Percentiles rank a stretch among this genome's conserved stretches.
Conservation (phyloP, 2,888 invertebrate genomes). For the Norana najaformis region DNA sequence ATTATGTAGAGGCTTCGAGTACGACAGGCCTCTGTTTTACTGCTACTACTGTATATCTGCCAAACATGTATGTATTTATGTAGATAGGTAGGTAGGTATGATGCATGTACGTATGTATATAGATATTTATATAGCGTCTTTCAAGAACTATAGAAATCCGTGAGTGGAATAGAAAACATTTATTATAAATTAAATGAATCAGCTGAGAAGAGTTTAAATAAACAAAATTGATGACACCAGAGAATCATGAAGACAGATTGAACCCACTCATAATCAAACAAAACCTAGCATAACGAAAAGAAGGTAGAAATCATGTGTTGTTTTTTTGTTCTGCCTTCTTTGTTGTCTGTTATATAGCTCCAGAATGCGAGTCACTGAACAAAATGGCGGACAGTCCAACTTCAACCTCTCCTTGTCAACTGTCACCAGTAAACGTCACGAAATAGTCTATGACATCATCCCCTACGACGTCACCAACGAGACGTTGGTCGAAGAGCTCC, state of each 20-base stretch:
- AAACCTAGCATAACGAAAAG: not conserved
- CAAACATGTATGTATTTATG: too few relatives aligned
- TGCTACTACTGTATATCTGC: too few relatives aligned
- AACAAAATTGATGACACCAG: not conserved
- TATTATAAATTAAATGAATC: too few relatives aligned
- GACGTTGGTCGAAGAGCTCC: not conserved
- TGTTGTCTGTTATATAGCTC: not conserved
- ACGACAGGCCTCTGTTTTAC: too few relatives aligned
- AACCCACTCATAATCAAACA: not conserved
- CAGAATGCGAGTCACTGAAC: not conserved
- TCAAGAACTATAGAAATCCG: too few relatives aligned
- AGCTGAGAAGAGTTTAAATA: too few relatives aligned
- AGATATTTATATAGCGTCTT: too few relatives aligned
- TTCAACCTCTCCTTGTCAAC: not conserved
- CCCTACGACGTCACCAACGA: not conserved
- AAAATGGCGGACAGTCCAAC: not conserved
- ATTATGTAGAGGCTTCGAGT: too few relatives aligned
- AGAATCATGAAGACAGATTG: not conserved
- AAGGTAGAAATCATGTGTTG: not conserved
- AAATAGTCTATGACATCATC: not conserved
- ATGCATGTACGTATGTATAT: too few relatives aligned
- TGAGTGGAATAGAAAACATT: too few relatives aligned
- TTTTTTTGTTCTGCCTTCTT: not conserved
- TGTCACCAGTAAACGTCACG: not conserved
- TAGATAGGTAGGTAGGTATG: too few relatives aligned